Evolutionary conservation across 2,888 invertebrate genomes (phyloP), one percentile per base, ranked within the genome.

Genomic region (Dyspetes luteomarginatus): DNA sequence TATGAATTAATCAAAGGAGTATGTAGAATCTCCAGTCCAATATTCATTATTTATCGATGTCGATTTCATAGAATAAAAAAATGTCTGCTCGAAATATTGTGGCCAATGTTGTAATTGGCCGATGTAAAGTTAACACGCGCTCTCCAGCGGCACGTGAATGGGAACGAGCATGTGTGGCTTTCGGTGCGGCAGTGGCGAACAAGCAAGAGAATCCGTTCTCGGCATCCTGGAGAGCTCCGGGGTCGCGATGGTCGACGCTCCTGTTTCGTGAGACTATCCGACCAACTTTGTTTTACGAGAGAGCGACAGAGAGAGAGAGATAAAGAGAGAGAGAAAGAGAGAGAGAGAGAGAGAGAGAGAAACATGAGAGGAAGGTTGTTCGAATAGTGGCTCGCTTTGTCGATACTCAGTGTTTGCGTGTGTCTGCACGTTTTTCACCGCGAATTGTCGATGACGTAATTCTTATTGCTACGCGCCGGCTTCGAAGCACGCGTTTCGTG

Each of bases 211-310:
- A 48, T 48, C 19, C 48, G 17, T 17, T 48, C 48, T 48, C 78
- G 71, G 60, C 19, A 64, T 72, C 65, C 58, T 55, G 65, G 58
- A 56, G 48, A 48, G 56, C 69, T 71, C 56, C 43, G 69, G 58
- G 72, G 58, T 71, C 65, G 64, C 58, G 65, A 17, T 72, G 52
- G 72, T 65, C 64, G 64, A 69, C 64, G 64, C 48, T 55, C 55
- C 48, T 64, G 64, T 72, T 72, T 69, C 64, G 62, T 45, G 55
- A 41, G 62, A 64, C 56, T 48, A 65, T 58, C 64, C 52, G 71
- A 36, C 56, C 28, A 62, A 48, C 36, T 77, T 48, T n/a, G 15
- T 5, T 48, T 17, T 48, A n/a, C n/a, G 7, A 9, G 5, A 36
- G 5, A 36, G 5, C 36, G 45, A 45, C 45, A 15, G n/a, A 15